A percentile compares a stretch with the other conserved stretches of the same genome.
Conservation (phyloP, 2,888 invertebrate genomes). For the Arrhopalites spinosus region DNA sequence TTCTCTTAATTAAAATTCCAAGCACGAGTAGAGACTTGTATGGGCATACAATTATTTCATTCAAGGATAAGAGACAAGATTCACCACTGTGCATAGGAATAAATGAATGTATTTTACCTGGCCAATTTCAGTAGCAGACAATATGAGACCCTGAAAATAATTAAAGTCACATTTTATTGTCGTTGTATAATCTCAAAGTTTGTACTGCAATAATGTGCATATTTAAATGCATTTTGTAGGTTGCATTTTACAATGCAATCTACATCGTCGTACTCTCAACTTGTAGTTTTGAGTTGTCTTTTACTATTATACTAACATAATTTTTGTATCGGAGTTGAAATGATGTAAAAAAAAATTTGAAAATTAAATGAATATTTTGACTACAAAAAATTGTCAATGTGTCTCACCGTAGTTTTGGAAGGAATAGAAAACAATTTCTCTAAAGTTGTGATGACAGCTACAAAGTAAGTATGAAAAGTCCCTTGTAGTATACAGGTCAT, state of each 20-base stretch:
- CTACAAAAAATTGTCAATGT: too few species aligned
- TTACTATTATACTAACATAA: too few species aligned
- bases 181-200: too few species aligned
- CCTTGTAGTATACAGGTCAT: conserved; percentile 81
- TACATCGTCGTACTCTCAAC: too few species aligned
- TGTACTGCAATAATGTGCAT: too few species aligned
- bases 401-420: conserved; percentile 74
- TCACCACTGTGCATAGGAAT: not conserved
- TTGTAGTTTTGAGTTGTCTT: too few species aligned
- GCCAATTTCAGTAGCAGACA: conserved; percentile 91
- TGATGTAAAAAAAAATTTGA: too few species aligned
- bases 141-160: conserved; percentile 68
- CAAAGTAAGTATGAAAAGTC: conserved; percentile 93
- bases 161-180: too few species aligned
- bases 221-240: too few species aligned
- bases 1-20: not conserved
- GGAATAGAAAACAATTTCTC: conserved; percentile 91
- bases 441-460: conserved; percentile 89
- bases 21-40: not conserved
- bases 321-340: too few species aligned
- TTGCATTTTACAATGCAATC: too few species aligned
- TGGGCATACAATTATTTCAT: not conserved
- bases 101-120: conserved; percentile 65
- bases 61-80: not conserved
- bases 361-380: too few species aligned